Evolutionary conservation across 30 jellyfish, hydroid and myxozoan species (phyloP), one percentile per base, ranked within the genome.

Genomic region (Hydra vulgaris): DNA sequence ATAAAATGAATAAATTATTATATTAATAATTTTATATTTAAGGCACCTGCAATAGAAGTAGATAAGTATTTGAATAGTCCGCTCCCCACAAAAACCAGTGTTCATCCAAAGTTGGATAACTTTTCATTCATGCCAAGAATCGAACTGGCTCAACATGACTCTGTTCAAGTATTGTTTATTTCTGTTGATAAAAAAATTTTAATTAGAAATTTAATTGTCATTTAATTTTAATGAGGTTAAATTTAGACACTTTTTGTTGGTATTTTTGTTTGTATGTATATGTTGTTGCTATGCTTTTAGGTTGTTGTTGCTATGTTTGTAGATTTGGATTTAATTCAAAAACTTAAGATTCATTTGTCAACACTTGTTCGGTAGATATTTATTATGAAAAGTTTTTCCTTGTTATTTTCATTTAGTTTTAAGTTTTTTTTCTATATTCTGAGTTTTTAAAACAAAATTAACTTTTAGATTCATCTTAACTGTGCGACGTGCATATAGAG

Each of bases 401-500:
- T n/a, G n/a, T n/a, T n/a, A n/a, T n/a, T n/a, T n/a, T n/a, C n/a
- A n/a, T n/a, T n/a, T n/a, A n/a, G n/a, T n/a, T n/a, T n/a, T n/a
- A n/a, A n/a, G n/a, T n/a, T n/a, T n/a, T n/a, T n/a, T n/a, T n/a
- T n/a, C n/a, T n/a, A n/a, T n/a, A n/a, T n/a, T n/a, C n/a, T n/a
- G n/a, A n/a, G n/a, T n/a, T n/a, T n/a, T n/a, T n/a, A n/a, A n/a
- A n/a, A n/a, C n/a, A n/a, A n/a, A n/a, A n/a, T n/a, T n/a, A n/a
- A n/a, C n/a, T 3, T 40, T 40, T 27, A 92, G 98, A 68, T 92
- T 92, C 74, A 18, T 77, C 22, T 25, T 92, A 76, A 84, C 93
- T 1, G 98, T 92, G 69, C 94, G 84, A 69, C 87, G 93, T 76
- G 98, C 96, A 56, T 92, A 92, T 71, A 80, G 98, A 52, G 98